Evolutionary conservation across 1,140 invertebrate species (phyloP).

Genomic region (Zaprionus ghesquierei): DNA sequence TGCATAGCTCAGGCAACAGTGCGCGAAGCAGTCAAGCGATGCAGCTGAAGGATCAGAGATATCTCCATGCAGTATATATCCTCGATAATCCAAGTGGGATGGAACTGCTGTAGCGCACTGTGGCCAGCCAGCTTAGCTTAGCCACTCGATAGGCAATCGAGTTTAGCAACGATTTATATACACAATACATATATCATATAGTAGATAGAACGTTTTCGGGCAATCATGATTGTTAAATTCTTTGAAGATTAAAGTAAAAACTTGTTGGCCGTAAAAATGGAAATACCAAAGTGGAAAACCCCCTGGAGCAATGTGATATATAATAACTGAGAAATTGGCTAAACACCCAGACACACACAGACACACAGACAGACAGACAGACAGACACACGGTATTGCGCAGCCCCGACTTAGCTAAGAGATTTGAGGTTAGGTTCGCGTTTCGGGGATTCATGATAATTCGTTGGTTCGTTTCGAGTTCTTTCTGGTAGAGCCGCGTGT

Average conservation of each 20-base stretch:
- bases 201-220: constrained; percentile 53
- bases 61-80: no score
- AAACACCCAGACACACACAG: constrained; percentile 6
- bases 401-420: background rate
- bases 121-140: background rate
- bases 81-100: no score
- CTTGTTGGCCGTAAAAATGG: constrained; percentile 13
- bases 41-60: background rate
- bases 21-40: background rate
- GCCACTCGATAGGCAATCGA: background rate
- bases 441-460: background rate
- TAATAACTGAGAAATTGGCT: constrained; percentile 31
- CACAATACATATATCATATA: constrained; percentile 8
- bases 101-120: background rate
- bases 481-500: constrained; percentile 25
- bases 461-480: constrained; percentile 28
- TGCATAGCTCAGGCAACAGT: background rate
- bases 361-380: background rate
- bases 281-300: background rate
- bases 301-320: constrained; percentile 66
- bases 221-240: constrained; percentile 56
- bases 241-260: constrained; percentile 25
- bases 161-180: background rate
- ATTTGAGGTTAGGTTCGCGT: background rate
- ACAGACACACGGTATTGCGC: background rate